Conservation (phyloP, 2,888 invertebrate genomes). For the Leptopilina myrica region DNA sequence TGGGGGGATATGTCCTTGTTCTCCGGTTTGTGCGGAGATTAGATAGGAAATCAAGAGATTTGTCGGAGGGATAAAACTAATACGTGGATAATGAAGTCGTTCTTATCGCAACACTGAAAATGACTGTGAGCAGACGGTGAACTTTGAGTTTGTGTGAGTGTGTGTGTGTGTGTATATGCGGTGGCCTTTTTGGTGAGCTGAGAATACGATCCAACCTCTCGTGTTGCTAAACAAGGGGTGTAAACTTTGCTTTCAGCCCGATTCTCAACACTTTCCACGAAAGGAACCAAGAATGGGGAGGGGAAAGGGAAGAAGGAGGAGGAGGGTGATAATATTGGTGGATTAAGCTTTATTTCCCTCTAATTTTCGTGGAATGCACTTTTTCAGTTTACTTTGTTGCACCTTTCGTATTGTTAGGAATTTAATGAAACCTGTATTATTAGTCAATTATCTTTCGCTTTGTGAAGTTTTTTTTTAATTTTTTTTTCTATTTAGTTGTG, state of each 20-base stretch:
- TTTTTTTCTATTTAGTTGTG: no score
- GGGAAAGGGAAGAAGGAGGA: not conserved
- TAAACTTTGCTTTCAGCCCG: conserved; percentile 8
- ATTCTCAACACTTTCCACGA: conserved; percentile 35
- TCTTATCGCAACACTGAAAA: conserved; percentile 50
- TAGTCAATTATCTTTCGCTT: not conserved
- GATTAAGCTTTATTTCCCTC: not conserved
- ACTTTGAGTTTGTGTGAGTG: conserved; percentile 21
- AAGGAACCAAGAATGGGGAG: not conserved
- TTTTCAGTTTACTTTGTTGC: conserved; percentile 2
- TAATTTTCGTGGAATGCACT: conserved; percentile 9
- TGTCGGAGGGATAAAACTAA: conserved; percentile 56
- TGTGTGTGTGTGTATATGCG: not conserved
- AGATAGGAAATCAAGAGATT: conserved; percentile 49
- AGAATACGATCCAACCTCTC: conserved; percentile 33
- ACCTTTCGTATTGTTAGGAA: no score
- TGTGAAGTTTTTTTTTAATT: no score
- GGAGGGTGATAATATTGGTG: not conserved
- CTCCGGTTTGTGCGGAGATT: conserved; percentile 32
- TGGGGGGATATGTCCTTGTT: not conserved
- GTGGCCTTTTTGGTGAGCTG: conserved; percentile 37
- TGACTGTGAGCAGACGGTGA: conserved; percentile 41
- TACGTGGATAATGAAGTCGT: conserved; percentile 60
- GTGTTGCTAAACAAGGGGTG: conserved; percentile 33
- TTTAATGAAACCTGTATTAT: not conserved